These are phyloP conservation scores for Buteo buteo DNA, from an alignment of 2,113 vertebrate species.

Conservation along the genomic window DNA sequence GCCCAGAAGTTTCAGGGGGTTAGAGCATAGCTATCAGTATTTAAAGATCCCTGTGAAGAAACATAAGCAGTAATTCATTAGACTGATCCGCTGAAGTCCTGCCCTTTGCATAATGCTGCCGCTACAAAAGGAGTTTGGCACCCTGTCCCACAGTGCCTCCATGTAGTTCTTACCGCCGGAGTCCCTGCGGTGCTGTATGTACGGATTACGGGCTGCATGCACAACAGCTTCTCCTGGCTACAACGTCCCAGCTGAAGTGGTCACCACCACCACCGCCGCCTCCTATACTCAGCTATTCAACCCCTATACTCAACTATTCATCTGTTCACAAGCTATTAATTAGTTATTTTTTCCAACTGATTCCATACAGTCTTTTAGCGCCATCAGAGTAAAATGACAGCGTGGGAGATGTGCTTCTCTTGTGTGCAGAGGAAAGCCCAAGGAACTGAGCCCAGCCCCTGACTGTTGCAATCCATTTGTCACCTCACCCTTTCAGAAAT, in stretches of 20 bases:
- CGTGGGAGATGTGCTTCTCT: rapidly evolving
- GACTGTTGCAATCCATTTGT: background rate
- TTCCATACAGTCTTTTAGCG: background rate
- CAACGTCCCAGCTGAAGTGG: background rate
- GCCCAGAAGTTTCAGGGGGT: too few species aligned
- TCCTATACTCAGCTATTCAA: background rate
- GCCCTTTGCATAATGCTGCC: too few species aligned
- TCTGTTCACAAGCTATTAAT: background rate
- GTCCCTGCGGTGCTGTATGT: rapidly evolving
- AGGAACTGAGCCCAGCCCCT: background rate
- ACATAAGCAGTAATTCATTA: rapidly evolving
- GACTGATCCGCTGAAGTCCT: background rate
- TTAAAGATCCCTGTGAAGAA: background rate
- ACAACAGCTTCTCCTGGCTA: background rate
- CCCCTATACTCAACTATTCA: background rate
- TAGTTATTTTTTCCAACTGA: background rate
- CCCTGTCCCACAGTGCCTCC: rapidly evolving
- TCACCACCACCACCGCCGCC: background rate
- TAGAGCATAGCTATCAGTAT: rapidly evolving
- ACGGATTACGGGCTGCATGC: rapidly evolving
- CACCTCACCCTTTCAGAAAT: background rate
- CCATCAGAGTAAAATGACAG: background rate
- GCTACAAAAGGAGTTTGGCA: rapidly evolving
- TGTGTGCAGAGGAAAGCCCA: background rate
- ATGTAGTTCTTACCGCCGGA: rapidly evolving